Conservation (phyloP, 30 jellyfish, hydroid and myxozoan species). For the Hydra vulgaris region DNA sequence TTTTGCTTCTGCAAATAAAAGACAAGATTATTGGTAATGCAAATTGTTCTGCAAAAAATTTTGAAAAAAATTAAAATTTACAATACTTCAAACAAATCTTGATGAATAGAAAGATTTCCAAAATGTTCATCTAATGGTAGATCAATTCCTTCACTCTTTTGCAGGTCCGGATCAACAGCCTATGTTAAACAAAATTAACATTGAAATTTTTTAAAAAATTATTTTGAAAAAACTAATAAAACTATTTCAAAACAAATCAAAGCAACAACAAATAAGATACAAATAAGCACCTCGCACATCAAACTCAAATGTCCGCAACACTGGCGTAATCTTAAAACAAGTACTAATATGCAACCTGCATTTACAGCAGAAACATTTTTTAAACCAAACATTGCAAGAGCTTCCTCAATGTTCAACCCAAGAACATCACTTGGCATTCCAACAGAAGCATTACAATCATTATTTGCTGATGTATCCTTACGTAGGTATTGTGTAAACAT, state of each 20-base stretch:
- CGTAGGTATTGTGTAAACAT: conserved; percentile 50
- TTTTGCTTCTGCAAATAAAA: not conserved
- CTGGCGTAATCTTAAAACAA: conserved; percentile 74
- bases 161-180: conserved; percentile 49
- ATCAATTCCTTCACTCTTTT: conserved; percentile 65
- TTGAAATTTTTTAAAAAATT: not conserved
- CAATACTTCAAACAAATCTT: conserved; percentile 8
- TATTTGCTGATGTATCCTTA: conserved; percentile 9
- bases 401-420: conserved; percentile 46
- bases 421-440: conserved; percentile 29
- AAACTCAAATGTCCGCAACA: conserved; percentile 86
- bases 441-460: not conserved
- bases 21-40: not conserved
- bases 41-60: not conserved
- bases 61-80: not conserved
- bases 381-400: conserved; percentile 49
- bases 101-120: conserved; percentile 55
- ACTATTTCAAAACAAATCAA: not conserved
- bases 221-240: not conserved
- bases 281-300: conserved; percentile 27
- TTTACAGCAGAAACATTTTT: conserved; percentile 30
- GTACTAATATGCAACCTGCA: conserved; percentile 67
- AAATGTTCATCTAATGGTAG: conserved; percentile 75
- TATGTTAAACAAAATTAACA: not conserved
- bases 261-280: not conserved